These are phyloP conservation scores for Pelodytes ibericus DNA, from an alignment of 2,797 vertebrate genomes.

Conservation along the genomic window DNA sequence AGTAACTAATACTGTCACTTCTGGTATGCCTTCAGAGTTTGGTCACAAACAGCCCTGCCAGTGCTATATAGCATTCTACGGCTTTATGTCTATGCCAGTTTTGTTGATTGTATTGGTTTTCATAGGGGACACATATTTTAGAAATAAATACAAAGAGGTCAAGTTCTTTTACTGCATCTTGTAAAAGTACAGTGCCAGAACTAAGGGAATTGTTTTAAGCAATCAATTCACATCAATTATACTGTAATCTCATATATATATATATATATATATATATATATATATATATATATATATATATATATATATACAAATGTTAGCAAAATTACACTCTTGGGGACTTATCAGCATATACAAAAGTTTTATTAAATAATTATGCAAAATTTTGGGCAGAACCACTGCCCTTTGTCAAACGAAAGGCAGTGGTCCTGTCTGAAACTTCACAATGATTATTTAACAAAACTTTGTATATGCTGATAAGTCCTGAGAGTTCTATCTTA, in stretches of 20 bases:
- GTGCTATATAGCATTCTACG: conserved; percentile 57
- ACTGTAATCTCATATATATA: too few relatives aligned
- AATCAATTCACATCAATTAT: too few relatives aligned
- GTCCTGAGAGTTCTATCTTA: too few relatives aligned
- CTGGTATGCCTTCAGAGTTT: conserved; percentile 71
- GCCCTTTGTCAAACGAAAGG: too few relatives aligned
- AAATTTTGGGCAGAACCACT: too few relatives aligned
- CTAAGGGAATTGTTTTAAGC: conserved; percentile 1
- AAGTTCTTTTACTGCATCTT: conserved; percentile 33
- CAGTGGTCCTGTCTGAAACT: too few relatives aligned
- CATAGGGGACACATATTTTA: conserved; percentile 56
- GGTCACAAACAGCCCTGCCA: conserved; percentile 66
- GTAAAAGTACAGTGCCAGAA: not conserved
- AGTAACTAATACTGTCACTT: conserved; percentile 87
- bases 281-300: not conserved
- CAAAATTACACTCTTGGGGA: too few relatives aligned
- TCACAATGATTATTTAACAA: too few relatives aligned
- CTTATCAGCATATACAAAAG: too few relatives aligned
- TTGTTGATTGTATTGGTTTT: conserved; percentile 59
- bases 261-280: conserved; percentile 13
- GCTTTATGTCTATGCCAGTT: conserved; percentile 63
- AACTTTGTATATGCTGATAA: too few relatives aligned
- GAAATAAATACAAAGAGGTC: conserved; percentile 59
- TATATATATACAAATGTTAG: too few relatives aligned
- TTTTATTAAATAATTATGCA: too few relatives aligned